Conservation (phyloP, 1,140 invertebrate genomes). For the Aricia agestis region DNA sequence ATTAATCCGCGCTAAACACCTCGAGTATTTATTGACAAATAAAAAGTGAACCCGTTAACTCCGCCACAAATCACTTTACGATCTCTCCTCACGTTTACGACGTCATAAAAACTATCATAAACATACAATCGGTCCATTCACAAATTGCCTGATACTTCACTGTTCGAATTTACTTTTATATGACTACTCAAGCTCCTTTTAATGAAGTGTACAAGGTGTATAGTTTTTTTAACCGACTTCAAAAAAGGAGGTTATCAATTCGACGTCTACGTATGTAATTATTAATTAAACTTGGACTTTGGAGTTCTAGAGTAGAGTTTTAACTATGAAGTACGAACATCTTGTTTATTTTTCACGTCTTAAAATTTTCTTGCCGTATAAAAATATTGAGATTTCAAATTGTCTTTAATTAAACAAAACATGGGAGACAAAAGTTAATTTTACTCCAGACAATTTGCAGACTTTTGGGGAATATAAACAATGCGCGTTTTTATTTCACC, state of each 20-base stretch:
- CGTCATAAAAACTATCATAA: slow-evolving; percentile 70
- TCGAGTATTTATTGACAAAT: not conserved
- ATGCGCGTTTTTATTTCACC: slow-evolving; percentile 69
- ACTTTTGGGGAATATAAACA: slow-evolving; percentile 53
- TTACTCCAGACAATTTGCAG: slow-evolving; percentile 48
- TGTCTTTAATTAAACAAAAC: not conserved
- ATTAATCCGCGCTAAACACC: not conserved
- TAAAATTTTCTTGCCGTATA: too few species aligned
- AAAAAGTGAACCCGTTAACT: slow-evolving; percentile 24
- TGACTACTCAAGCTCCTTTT: slow-evolving; percentile 33
- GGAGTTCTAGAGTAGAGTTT: too few species aligned
- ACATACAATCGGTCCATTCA: slow-evolving; percentile 61
- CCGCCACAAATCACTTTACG: slow-evolving; percentile 58
- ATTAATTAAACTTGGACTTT: too few species aligned
- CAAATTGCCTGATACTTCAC: slow-evolving; percentile 55
- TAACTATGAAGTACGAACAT: too few species aligned
- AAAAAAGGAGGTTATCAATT: too few species aligned
- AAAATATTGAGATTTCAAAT: not conserved
- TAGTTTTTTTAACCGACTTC: too few species aligned
- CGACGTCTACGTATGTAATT: too few species aligned
- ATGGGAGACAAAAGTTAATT: slow-evolving; percentile 19
- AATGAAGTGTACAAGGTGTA: too few species aligned
- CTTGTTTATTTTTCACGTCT: too few species aligned
- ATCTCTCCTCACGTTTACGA: slow-evolving; percentile 69
- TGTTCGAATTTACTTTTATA: slow-evolving; percentile 67